phyloP scores from a whole-genome alignment of 2,888 invertebrate genomes.

The Stenotaenia linearis region DNA sequence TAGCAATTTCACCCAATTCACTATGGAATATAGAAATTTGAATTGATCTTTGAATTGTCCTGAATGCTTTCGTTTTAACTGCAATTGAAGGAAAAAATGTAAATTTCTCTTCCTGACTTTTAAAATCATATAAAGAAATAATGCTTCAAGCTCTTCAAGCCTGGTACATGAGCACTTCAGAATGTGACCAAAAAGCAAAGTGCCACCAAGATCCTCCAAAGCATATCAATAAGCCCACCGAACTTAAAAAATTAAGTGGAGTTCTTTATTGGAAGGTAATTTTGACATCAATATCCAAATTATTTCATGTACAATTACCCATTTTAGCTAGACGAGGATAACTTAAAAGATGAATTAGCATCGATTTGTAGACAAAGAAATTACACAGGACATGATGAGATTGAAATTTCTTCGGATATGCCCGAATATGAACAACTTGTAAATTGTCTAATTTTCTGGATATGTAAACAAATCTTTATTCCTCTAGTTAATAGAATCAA shows the following conservation, averaged over 20 bases:
- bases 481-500: slow-evolving; percentile 62
- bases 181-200: slow-evolving; percentile 70
- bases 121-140: no score
- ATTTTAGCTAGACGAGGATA: slow-evolving; percentile 51
- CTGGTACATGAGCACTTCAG: slow-evolving; percentile 68
- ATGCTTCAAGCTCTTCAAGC: no score
- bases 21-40: no score
- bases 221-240: slow-evolving; percentile 60
- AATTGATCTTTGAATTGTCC: no score
- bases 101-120: no score
- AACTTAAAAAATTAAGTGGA: slow-evolving; percentile 66
- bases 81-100: no score
- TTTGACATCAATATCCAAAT: no score
- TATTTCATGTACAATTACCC: no score
- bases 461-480: no score
- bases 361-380: slow-evolving; percentile 66
- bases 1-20: no score
- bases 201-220: slow-evolving; percentile 74
- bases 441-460: no score
- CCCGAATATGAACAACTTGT: slow-evolving; percentile 77
- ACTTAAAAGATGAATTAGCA: slow-evolving; percentile 61
- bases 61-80: no score
- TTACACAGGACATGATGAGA: slow-evolving; percentile 79
- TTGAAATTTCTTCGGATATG: slow-evolving; percentile 73
- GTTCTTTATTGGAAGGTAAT: slow-evolving; percentile 86